Conservation (phyloP, 2,113 vertebrate genomes). For the Dromaius novaehollandiae region DNA sequence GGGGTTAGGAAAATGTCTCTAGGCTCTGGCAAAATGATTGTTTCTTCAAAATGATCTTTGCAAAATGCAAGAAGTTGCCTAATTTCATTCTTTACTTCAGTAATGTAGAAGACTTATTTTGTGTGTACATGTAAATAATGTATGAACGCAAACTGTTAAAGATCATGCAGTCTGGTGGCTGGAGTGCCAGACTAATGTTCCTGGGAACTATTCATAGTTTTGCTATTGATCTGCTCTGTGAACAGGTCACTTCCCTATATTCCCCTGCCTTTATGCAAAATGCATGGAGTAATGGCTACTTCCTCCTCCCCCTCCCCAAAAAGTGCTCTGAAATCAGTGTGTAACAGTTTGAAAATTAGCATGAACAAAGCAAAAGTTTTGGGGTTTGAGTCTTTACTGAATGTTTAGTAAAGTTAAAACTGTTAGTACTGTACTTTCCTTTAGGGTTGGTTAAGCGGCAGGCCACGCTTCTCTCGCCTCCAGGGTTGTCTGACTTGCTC, state of each 20-base stretch:
- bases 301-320: neutral
- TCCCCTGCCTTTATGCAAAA: neutral
- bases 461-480: neutral
- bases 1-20: neutral
- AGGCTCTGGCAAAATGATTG: neutral
- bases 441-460: neutral
- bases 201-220: neutral
- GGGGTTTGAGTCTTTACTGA: neutral
- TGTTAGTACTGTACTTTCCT: no score
- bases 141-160: neutral
- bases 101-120: neutral
- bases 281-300: neutral
- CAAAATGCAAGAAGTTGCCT: neutral
- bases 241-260: neutral
- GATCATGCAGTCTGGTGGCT: neutral
- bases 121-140: neutral
- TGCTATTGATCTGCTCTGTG: neutral
- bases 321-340: neutral
- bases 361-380: neutral
- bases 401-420: no score
- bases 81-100: neutral
- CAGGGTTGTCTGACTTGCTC: neutral
- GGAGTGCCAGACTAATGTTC: neutral
- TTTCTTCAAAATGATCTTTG: neutral
- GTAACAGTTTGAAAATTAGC: neutral